phyloP scores from a whole-genome alignment of 2,797 vertebrate genomes.

The Synaphobranchus kaupii region DNA sequence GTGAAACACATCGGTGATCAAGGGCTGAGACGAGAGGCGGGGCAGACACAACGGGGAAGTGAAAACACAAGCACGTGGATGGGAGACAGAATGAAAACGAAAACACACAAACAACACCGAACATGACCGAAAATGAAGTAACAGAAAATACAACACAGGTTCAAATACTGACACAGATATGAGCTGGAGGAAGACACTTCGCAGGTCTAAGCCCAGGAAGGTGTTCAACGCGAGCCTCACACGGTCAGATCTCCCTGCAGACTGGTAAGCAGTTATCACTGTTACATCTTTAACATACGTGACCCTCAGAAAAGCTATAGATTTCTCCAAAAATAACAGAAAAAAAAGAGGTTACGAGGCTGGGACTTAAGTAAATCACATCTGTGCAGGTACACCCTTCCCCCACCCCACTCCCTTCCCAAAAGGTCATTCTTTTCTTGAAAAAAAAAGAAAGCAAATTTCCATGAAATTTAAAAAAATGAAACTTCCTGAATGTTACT shows the following conservation, averaged over 20 bases:
- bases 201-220: neutral
- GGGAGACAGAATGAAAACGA: too few species aligned
- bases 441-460: too few species aligned
- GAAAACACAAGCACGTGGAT: too few species aligned
- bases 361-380: too few species aligned
- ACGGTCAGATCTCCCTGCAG: conserved; percentile 49
- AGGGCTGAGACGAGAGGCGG: too few species aligned
- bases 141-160: too few species aligned
- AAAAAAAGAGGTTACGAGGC: neutral
- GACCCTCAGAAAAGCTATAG: neutral
- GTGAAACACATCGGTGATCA: too few species aligned
- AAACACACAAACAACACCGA: too few species aligned
- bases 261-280: conserved; percentile 51
- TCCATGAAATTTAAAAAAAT: neutral
- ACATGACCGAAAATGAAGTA: too few species aligned
- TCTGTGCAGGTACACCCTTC: neutral
- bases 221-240: neutral
- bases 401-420: neutral
- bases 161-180: too few species aligned
- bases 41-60: too few species aligned
- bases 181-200: too few species aligned
- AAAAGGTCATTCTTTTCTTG: neutral
- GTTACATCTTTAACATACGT: conserved; percentile 44
- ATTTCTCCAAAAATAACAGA: neutral
- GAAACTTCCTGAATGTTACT: neutral